Evolutionary conservation across 2,797 vertebrate genomes (phyloP), one percentile per base, ranked within the genome.

Genomic region (Amphiprion clarkii): DNA sequence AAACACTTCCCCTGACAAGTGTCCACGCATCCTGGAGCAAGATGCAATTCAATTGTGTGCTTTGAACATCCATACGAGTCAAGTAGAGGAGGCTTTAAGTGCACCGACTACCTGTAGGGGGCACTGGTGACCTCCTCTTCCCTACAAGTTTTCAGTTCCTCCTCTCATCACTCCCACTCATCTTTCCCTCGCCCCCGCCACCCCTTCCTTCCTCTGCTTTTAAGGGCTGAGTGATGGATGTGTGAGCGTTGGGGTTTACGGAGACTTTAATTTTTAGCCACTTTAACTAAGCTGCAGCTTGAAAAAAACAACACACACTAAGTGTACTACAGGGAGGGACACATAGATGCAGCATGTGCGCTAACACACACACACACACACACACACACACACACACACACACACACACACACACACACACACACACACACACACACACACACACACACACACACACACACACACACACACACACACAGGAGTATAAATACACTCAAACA

Each of bases 221-320:
- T 85, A 88, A 80, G 67, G 71, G 82, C 63, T 76, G 71, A 87
- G 61, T 82, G 85, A 89, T 85, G 76, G 54, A 76, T 83, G 71
- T 67, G 21, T 54, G 29, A 55, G 71, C 54, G 16, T 33, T 84
- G 56, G 71, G 81, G 56, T 87, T 86, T 83, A 67, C 61, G 79
- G 51, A 83, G 79, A 87, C 33, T 89, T 93, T 89, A 91, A 94
- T 95, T 95, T 93, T 88, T 86, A 76, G 68, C 73, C 83, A 92
- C 86, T 94, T 93, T 89, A 93, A 93, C 85, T 92, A 93, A 95
- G 93, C 85, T 83, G 88, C 81, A 87, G 94, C 94, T 93, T n/a
- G 19, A 25, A 67, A 51, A 64, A 64, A 60, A 29, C 54, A 4
- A 59, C 59, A 55, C n/a, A 93, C 85, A 82, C 88, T 89, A 92